Evolutionary conservation across 2,797 vertebrate species (phyloP), one percentile per base, ranked within the genome.

Genomic region (Hemibagrus guttatus): DNA sequence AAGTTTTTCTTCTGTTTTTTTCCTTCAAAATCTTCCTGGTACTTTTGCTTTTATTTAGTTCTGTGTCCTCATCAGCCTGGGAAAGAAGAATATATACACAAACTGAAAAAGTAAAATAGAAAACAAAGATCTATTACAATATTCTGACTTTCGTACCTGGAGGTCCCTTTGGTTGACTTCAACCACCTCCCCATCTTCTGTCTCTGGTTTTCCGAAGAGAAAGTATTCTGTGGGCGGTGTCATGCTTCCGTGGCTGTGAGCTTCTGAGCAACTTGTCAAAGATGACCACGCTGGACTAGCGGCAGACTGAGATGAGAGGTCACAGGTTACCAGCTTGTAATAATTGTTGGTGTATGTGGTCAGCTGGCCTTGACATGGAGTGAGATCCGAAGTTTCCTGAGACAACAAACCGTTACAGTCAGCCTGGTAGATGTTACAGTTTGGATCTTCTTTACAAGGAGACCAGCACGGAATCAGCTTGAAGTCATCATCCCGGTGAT

Each of bases 301-400:
- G 0, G 98, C 96, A 13, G 96, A 99, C 87, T 98, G 96, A 88
- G 97, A 98, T 69, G 97, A 97, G 59, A 98, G 93, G 93, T 99
- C 98, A 89, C 97, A 99, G 0, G 96, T 97, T 89, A 99, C 98
- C 72, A 99, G 95, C 90, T 98, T 99, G 86, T 99, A 99, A 92
- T 99, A 99, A 93, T 98, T 99, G 92, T 98, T 97, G 83, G 98
- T 98, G 91, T 98, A 96, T 88, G 96, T 96, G 71, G 96, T 94
- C 0, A 99, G 93, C 91, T 97, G 97, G 92, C 96, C 97, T 89
- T 97, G 97, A 93, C 97, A 97, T 61, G 96, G 94, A 0, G 96
- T 96, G 87, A 98, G 94, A 88, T 98, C 97, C 0, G 94, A 93
- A 0, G 88, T 89, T 81, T 96, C 95, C 19, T 95, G 94, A 28